These are phyloP conservation scores for Astropecten irregularis DNA, from an alignment of 53 echinoderm and acorn worm genomes.

Conservation along the genomic window DNA sequence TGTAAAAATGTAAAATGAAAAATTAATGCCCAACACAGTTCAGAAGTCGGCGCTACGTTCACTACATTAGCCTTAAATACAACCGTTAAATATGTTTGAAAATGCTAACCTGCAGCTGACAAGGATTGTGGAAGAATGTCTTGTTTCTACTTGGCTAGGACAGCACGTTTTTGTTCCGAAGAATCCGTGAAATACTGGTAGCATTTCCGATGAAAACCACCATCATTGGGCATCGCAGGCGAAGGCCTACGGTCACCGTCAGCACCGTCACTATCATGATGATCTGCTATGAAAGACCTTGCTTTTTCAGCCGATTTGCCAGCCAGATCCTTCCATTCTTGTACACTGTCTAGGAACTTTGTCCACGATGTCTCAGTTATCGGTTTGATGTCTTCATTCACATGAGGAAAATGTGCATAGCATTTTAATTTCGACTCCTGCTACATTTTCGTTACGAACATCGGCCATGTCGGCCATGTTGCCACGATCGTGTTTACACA, in stretches of 20 bases:
- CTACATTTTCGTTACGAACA: background rate
- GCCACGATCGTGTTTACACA: no score
- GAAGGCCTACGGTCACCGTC: no score
- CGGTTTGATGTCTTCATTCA: background rate
- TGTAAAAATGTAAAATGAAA: no score
- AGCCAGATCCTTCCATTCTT: conserved; percentile 6
- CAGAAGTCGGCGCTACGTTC: no score
- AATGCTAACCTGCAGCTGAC: conserved; percentile 9
- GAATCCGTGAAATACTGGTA: conserved; percentile 18
- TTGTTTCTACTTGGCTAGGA: conserved; percentile 5
- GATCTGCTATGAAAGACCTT: background rate
- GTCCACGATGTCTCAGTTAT: conserved; percentile 9
- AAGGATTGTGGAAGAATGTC: background rate
- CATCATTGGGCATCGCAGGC: conserved; percentile 9
- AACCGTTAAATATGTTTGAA: background rate
- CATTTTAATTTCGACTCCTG: no score
- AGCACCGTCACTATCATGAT: background rate
- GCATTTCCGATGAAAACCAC: conserved; percentile 29
- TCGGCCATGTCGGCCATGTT: background rate
- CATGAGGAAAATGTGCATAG: background rate
- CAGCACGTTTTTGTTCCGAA: conserved; percentile 4
- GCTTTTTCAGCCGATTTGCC: conserved; percentile 13
- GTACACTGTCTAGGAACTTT: conserved; percentile 3
- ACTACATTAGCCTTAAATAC: no score
- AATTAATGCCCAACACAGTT: no score